Conservation (phyloP, 2,888 invertebrate species). For the Synergus umbraculus region DNA sequence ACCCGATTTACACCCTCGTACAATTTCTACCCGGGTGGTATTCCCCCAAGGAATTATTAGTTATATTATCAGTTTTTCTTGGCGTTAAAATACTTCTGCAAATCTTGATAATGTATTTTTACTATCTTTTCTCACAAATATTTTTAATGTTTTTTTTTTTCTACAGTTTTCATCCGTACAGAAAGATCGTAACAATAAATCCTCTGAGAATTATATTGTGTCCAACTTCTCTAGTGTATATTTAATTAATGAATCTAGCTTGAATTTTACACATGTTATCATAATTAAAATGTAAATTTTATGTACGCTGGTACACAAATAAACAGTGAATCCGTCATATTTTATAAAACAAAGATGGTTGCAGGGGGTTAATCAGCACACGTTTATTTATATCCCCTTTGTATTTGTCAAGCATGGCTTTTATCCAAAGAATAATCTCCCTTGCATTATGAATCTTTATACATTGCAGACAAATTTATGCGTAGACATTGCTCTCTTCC, state of each 20-base stretch:
- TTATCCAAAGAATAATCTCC: conserved; percentile 37
- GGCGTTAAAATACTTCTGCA: background rate
- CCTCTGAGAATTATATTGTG: background rate
- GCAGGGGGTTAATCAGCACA: conserved; percentile 32
- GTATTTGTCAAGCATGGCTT: conserved; percentile 39
- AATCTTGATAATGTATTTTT: conserved; percentile 7
- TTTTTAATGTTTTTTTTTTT: too few species aligned
- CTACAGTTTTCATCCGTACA: background rate
- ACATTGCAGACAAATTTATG: conserved; percentile 38
- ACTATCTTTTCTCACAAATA: background rate
- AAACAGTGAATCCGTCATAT: conserved; percentile 21
- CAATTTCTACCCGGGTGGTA: too few species aligned
- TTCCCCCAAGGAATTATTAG: too few species aligned
- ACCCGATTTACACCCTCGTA: too few species aligned
- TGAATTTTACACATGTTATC: background rate
- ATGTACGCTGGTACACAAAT: background rate
- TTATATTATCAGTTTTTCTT: background rate
- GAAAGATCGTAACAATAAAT: background rate
- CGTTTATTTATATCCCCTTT: conserved; percentile 39
- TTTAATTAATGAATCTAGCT: conserved; percentile 12
- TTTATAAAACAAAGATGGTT: conserved; percentile 21
- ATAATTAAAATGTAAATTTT: conserved; percentile 20
- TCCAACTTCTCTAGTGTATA: background rate
- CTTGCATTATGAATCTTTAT: conserved; percentile 40
- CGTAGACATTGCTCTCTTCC: conserved; percentile 38